Evolutionary conservation across 1,140 invertebrate genomes (phyloP).

Genomic region (Bombus superbus): DNA sequence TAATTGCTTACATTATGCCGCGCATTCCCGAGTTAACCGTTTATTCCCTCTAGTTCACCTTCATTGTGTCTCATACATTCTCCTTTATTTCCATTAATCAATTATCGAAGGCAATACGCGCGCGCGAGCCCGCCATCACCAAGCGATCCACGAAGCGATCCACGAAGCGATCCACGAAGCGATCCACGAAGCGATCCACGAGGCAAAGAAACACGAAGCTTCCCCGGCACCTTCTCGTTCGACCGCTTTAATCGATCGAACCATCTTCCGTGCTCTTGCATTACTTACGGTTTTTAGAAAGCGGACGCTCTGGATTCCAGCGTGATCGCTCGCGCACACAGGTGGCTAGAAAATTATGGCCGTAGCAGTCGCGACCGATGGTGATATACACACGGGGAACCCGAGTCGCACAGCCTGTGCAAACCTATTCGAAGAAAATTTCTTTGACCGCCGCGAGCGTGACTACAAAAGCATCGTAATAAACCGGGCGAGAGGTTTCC

Average conservation of each 20-base stretch:
- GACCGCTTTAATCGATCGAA: background rate
- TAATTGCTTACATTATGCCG: conserved; percentile 44
- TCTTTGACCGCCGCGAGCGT: conserved; percentile 15
- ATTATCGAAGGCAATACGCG: conserved; percentile 22
- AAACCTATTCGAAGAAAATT: conserved; percentile 25
- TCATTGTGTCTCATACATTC: conserved; percentile 30
- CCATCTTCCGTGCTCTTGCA: conserved; percentile 47
- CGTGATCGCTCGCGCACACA: conserved; percentile 37
- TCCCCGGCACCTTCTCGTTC: background rate
- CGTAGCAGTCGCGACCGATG: background rate
- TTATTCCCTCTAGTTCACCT: conserved; percentile 9
- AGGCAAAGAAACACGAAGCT: conserved; percentile 4
- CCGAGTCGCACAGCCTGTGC: background rate
- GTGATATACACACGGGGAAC: background rate
- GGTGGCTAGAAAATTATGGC: conserved; percentile 49
- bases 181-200: background rate
- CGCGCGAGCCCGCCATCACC: too few relatives aligned
- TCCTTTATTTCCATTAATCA: conserved; percentile 54
- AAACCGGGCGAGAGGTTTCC: conserved; percentile 49
- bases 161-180: background rate
- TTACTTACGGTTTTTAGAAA: conserved; percentile 60
- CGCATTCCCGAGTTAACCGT: conserved; percentile 17
- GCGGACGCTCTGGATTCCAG: conserved; percentile 55
- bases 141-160: conserved; percentile 7
- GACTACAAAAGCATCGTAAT: conserved; percentile 48